Base-by-base conservation (phyloP, 2,888 invertebrate species). In the Dryobota labecula region DNA sequence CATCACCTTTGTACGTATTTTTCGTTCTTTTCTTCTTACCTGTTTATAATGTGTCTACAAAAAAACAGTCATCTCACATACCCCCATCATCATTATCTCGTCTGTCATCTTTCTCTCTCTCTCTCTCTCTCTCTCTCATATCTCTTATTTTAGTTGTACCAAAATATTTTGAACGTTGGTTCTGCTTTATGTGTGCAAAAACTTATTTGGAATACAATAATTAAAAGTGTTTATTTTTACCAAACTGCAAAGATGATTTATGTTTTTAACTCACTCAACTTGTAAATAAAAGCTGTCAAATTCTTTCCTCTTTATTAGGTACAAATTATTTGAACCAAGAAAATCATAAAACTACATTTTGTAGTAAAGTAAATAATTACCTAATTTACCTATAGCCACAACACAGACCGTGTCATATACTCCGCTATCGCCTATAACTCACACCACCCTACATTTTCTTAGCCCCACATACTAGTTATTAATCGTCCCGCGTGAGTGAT, bases 401-500 rank as follows among this genome's bases (percentile, higher is more conserved):
- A 18, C 8, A 24, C 15, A 24, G 15, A 41, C 4, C 2, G 8
- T n/a, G 11, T 1, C 4, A 18, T 13, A 24, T 20, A 58, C 1
- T 11, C 27, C 74, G 64, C 69, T 69, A 0, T 43, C 54, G 11
- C 62, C 2, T n/a, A 24, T 20, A 36, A 63, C 47, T 41, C 33
- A 24, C 41, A 27, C 51, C 33, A 2, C 0, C 1, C 1, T 2
- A 11, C 2, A 47, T 36, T 60, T 71, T 76, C 43, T 20, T 81
- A 54, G 85, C 84, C 66, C 45, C 15, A 71, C 76, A 77, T 43
- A 61, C 83, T 80, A 78, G 84, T 84, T 85, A 84, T 85, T 85
- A 84, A 84, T 84, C 69, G 75, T 85, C 56, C 63, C 51, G 57
- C 65, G 76, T 84, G 84, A 84, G 73, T 84, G 81, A 84, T 84